Conservation (phyloP, 1,140 invertebrate species). For the Mizuhopecten yessoensis region DNA sequence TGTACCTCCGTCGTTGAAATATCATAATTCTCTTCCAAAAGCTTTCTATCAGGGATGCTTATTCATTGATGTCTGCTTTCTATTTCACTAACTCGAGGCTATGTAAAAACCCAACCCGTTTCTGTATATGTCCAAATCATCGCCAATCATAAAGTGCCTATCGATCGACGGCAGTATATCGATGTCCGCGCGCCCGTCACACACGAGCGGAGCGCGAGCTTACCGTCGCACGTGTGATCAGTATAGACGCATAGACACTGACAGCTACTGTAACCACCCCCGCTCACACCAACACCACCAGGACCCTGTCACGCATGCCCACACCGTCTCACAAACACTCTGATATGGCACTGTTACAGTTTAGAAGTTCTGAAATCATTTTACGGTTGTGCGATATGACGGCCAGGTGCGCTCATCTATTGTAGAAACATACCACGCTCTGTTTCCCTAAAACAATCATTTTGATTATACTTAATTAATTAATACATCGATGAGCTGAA, state of each 20-base stretch:
- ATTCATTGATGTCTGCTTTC: not conserved
- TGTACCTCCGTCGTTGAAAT: too few species aligned
- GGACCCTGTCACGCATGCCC: slow-evolving; percentile 1
- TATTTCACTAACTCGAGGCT: not conserved
- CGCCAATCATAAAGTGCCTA: not conserved
- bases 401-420: not conserved
- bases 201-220: slow-evolving; percentile 36
- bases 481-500: not conserved
- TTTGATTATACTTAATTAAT: not conserved
- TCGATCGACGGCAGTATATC: not conserved
- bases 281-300: not conserved
- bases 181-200: not conserved
- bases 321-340: not conserved
- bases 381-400: slow-evolving; percentile 4
- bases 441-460: not conserved
- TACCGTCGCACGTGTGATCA: not conserved
- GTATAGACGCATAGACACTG: not conserved
- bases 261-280: slow-evolving; percentile 19
- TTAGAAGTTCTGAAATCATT: not conserved
- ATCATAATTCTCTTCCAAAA: too few species aligned
- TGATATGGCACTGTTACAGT: slow-evolving; percentile 24
- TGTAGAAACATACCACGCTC: slow-evolving; percentile 13
- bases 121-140: not conserved
- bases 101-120: slow-evolving; percentile 5
- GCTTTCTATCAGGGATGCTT: too few species aligned